Conservation (phyloP, 2,888 invertebrate genomes). For the Conistra vaccinii region DNA sequence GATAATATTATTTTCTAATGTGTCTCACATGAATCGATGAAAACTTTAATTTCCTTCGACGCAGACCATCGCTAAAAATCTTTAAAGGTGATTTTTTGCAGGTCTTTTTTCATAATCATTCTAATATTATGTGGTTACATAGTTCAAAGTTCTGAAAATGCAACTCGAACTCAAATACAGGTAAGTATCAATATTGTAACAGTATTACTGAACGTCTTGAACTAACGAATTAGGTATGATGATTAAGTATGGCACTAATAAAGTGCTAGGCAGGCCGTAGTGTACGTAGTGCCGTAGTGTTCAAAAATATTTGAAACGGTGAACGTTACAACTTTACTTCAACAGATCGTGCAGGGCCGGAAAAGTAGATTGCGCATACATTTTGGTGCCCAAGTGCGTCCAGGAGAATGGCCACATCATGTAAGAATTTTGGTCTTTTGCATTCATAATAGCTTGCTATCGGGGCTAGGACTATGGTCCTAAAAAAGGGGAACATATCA, state of each 20-base stretch:
- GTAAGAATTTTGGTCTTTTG: slow-evolving; percentile 59
- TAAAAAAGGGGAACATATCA: neutral
- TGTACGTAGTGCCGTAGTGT: no score
- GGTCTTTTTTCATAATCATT: slow-evolving; percentile 47
- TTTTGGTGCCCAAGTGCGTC: slow-evolving; percentile 36
- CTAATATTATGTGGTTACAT: slow-evolving; percentile 41
- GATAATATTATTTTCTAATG: neutral
- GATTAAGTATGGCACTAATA: neutral
- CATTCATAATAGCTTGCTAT: neutral
- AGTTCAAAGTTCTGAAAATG: slow-evolving; percentile 26
- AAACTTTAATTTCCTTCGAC: slow-evolving; percentile 1
- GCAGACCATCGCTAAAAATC: slow-evolving; percentile 7
- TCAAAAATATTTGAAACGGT: neutral
- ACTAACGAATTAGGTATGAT: neutral
- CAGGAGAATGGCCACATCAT: slow-evolving; percentile 72
- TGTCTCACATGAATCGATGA: neutral
- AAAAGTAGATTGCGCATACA: neutral
- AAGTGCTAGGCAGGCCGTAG: neutral
- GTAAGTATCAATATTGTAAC: slow-evolving; percentile 11
- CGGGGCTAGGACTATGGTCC: neutral
- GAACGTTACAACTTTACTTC: neutral
- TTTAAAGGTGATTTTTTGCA: slow-evolving; percentile 48
- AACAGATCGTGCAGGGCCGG: slow-evolving; percentile 30
- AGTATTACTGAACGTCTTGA: neutral
- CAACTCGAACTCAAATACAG: neutral